These are phyloP conservation scores for Gambusia yucatana DNA, from an alignment of 2,797 vertebrate species.

Conservation along the genomic window DNA sequence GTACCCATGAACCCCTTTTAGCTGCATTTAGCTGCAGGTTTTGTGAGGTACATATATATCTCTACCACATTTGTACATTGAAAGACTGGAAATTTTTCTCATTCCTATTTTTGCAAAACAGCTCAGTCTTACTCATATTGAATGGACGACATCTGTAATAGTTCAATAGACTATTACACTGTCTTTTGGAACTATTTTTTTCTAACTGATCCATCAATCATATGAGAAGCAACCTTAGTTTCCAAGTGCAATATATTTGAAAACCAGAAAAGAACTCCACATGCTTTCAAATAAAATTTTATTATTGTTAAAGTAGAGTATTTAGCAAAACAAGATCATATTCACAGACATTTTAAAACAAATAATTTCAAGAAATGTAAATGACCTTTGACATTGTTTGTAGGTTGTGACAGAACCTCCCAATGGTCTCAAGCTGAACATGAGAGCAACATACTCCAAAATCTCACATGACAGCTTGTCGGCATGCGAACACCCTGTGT, in stretches of 20 bases:
- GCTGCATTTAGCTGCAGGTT: not conserved
- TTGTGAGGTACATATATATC: not conserved
- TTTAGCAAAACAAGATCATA: not conserved
- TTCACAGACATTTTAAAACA: not conserved
- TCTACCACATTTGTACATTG: not conserved
- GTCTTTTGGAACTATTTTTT: not conserved
- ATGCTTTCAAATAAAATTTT: not conserved
- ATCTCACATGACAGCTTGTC: conserved; percentile 84
- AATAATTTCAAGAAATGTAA: not conserved
- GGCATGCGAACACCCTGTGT: conserved; percentile 87
- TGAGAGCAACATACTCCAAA: conserved; percentile 93
- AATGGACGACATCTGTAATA: not conserved
- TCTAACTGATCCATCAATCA: not conserved
- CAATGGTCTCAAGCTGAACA: conserved; percentile 94
- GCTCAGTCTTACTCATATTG: not conserved
- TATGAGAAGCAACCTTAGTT: not conserved
- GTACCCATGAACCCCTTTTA: not conserved
- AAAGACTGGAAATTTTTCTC: not conserved
- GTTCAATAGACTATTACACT: not conserved
- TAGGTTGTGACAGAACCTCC: conserved; percentile 97
- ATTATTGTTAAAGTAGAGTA: not conserved
- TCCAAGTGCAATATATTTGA: not conserved
- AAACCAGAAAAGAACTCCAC: not conserved
- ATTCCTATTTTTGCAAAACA: not conserved
- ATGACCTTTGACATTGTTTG: conserved; percentile 10